Evolutionary conservation across 2,797 vertebrate species (phyloP), one percentile per base, ranked within the genome.

Genomic region (Botia kubotai): DNA sequence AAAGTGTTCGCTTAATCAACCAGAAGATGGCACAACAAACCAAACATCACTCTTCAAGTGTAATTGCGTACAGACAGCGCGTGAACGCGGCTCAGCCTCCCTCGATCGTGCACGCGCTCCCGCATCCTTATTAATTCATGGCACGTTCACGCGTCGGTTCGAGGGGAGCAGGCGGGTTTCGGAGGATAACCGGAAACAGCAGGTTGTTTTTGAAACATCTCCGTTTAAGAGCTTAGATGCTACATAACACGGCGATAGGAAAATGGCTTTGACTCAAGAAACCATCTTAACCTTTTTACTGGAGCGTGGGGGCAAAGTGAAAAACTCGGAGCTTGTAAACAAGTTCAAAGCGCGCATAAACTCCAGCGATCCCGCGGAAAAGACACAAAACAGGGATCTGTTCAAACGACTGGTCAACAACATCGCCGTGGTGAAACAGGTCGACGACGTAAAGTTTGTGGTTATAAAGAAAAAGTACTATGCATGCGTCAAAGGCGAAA

Each of bases 391-490:
- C 82, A 90, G 96, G 19, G 94, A 95, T 68, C 89, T 93, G 2
- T 98, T 98, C 90, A 95, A 96, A 91, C 90, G 80, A 87, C 89
- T 94, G 82, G 95, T 98, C 82, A 96, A 97, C 91, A 93, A 89
- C 87, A 92, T 97, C 83, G 97, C 96, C 0, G 95, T 96, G 84
- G 96, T 97, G 63, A 93, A 93, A 76, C 94, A 95, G 72, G 77
- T 93, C 69, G 95, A 94, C 77, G 95, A 90, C 0, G 88, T 90
- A 19, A 95, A 95, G 91, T 95, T 94, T 69, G 95, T 97, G 58
- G 95, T 96, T 0, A 91, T 96, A 55, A 93, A 84, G 89, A 95
- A 94, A 83, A 90, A 92, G 26, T 91, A 92, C 70, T 90, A 87
- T 85, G 88, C 90, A 86, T 91, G 91, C 62, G 2, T 86, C 0